Evolutionary conservation across 1,140 invertebrate species (phyloP), one percentile per base, ranked within the genome.

Genomic region (Eupristina koningsbergeri): DNA sequence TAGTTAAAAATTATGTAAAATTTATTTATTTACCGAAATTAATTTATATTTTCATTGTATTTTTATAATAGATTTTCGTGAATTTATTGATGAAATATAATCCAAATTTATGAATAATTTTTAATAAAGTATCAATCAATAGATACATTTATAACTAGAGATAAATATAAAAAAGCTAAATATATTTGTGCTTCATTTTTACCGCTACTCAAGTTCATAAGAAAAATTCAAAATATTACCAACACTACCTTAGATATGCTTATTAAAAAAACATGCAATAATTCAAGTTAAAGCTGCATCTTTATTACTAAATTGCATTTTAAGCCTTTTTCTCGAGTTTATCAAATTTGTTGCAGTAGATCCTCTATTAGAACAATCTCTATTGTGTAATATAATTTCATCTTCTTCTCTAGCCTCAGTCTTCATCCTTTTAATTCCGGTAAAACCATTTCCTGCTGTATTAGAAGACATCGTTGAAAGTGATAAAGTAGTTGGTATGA

Each of bases 271-370:
- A 58, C 26, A 26, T 58, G 3, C 26, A 26, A 58, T 3, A 26
- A 36, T 75, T 76, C 29, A 80, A 31, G 3, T 80, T 45, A 71
- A 15, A 0, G 58, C 69, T 0, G 78, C 29, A 26, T 89, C 88
- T 19, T 89, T 89, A 5, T 74, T 61, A 6, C 17, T 19, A 87
- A 87, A 0, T 86, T 69, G 13, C 7, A 88, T 67, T 36, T 89
- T 89, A 0, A 86, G 73, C 5, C 87, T 87, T 26, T 88, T 89
- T n/a, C 87, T 87, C 0, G 69, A 63, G 0, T 82, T 22, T 0
- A 67, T 61, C 7, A 80, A 9, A 8, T 86, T 34, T 2, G n/a
- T n/a, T 8, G 2, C 34, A 13, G 45, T 0, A 0, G 61, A 39
- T 26, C 26, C 22, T 74, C 84, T 81, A 15, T 15, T 45, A 3